Evolutionary conservation across 2,888 invertebrate species (phyloP).

Genomic region (Ophion slaviceki): DNA sequence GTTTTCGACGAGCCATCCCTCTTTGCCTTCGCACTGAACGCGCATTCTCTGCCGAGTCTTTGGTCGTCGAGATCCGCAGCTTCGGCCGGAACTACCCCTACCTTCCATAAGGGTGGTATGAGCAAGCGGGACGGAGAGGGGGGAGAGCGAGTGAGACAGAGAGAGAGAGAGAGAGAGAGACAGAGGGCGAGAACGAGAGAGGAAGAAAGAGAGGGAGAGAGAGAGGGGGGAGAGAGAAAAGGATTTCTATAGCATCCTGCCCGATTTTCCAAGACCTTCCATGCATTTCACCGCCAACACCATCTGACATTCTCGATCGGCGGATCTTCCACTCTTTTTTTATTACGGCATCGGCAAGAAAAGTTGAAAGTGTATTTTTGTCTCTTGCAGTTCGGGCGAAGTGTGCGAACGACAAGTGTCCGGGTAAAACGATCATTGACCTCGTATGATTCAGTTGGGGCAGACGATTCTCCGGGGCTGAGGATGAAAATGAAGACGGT

Average conservation of each 20-base stretch:
- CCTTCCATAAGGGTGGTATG: not conserved
- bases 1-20: slow-evolving; percentile 67
- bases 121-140: not conserved
- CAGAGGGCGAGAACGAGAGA: not conserved
- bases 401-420: not conserved
- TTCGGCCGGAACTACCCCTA: slow-evolving; percentile 24
- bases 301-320: not conserved
- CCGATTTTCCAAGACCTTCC: slow-evolving; percentile 24
- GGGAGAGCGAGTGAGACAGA: not conserved
- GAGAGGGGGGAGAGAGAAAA: not conserved
- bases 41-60: slow-evolving; percentile 41
- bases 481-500: not conserved
- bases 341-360: not conserved
- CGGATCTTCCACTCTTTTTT: not conserved
- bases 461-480: not conserved
- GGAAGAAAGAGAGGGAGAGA: not conserved
- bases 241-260: slow-evolving; percentile 5
- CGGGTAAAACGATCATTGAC: not conserved
- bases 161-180: not conserved
- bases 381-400: not conserved
- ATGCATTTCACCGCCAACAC: slow-evolving; percentile 54
- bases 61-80: slow-evolving; percentile 24
- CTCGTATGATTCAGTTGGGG: not conserved
- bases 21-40: slow-evolving; percentile 56
- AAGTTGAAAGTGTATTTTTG: not conserved